Base-by-base conservation (phyloP, 2,113 vertebrate species). In the Circaetus cinerascens region DNA sequence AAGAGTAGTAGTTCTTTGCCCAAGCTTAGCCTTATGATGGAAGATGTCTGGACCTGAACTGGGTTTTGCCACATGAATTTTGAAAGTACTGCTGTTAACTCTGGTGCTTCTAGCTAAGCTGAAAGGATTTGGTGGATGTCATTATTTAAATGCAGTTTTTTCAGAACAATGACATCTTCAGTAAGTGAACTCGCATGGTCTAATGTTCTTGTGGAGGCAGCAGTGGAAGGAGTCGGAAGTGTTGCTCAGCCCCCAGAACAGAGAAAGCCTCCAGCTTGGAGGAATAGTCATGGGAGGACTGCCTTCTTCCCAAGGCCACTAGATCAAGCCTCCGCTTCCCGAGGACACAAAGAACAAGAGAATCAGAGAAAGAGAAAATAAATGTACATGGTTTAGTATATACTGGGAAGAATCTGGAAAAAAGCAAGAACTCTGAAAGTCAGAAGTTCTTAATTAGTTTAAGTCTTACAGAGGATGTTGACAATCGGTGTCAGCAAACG, bases 301-400 rank as follows among this genome's bases (percentile, higher is more conserved):
- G 59, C 25, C 59, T 86, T 88, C 59, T 41, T 74, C n/a, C 59
- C 55, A 43, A 26, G 74, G 55, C 20, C 13, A 7, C 53, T 57
- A 0, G 60, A 29, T 64, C 56, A 64, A 69, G 25, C 41, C 45
- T 91, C 62, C 15, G 4, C 27, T 88, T 94, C 45, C 22, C 3
- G 1, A 50, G 51, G 7, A 29, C 1, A 0, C 0, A 1, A 62
- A 56, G 48, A 82, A 45, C 53, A 29, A 38, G 48, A 68, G 29
- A 80, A 53, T 50, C 7, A 10, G 46, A 75, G 40, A 51, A 86
- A 76, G 30, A 55, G 22, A 91, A 90, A 62, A 51, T 51, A 66
- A 83, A 95, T 29, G 51, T 40, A 14, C 5, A 6, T 53, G 10
- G 16, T 46, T 43, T 73, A 64, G 45, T 10, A 27, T 53, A 45